phyloP scores from a whole-genome alignment of 2,113 vertebrate genomes.

The Seriola dumerili region DNA sequence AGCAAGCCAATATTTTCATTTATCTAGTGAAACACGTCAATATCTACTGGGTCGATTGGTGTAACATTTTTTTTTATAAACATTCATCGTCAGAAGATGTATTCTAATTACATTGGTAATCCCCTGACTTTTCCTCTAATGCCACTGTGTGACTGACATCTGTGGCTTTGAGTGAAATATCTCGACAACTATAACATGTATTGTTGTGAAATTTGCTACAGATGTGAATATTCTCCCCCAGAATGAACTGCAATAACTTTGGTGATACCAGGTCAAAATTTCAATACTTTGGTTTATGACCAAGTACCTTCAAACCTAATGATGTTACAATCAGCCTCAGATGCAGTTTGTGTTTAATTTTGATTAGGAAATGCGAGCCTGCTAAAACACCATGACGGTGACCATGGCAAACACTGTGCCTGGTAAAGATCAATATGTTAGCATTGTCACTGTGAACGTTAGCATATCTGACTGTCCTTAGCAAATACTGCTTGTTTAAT shows the following conservation, averaged over 20 bases:
- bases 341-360: no score
- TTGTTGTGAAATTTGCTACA: neutral
- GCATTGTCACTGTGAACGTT: neutral
- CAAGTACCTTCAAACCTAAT: neutral
- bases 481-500: no score
- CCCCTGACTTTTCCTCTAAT: neutral
- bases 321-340: neutral
- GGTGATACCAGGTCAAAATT: neutral
- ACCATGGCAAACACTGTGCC: neutral
- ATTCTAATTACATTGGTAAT: neutral
- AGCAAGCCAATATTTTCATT: neutral
- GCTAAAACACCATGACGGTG: neutral
- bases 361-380: neutral
- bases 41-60: neutral
- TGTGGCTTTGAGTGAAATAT: neutral
- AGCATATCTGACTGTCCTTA: no score
- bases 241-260: neutral
- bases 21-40: neutral
- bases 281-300: neutral
- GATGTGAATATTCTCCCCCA: no score
- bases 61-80: neutral
- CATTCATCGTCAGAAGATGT: neutral
- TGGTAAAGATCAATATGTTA: neutral
- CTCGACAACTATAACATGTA: neutral
- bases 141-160: neutral